Evolutionary conservation across 1,140 invertebrate species (phyloP).

Genomic region (Triops cancriformis): DNA sequence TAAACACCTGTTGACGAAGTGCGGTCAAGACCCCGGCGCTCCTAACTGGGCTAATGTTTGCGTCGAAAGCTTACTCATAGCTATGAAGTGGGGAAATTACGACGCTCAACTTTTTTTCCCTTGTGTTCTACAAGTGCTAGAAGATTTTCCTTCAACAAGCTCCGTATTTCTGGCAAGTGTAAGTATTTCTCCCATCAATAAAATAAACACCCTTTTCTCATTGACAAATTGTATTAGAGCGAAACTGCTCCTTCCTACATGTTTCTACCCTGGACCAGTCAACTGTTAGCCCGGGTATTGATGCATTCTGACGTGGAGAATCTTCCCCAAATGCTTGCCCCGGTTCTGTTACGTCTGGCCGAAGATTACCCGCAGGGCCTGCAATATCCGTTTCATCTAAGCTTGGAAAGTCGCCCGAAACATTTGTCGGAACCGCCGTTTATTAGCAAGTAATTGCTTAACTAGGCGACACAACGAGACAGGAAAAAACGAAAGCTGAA

Average conservation of each 20-base stretch:
- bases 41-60: neutral
- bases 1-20: neutral
- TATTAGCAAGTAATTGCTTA: neutral
- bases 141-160: neutral
- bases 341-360: neutral
- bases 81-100: neutral
- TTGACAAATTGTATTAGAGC: neutral
- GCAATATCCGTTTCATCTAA: neutral
- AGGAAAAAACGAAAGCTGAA: too few relatives aligned
- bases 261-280: neutral
- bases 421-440: neutral
- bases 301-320: neutral
- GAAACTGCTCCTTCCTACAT: neutral
- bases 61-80: neutral
- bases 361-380: neutral
- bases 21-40: neutral
- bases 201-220: neutral
- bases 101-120: neutral
- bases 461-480: too few relatives aligned
- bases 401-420: neutral
- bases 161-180: neutral
- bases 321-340: neutral
- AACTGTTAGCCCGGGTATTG: neutral
- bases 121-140: neutral
- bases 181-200: neutral